These are phyloP conservation scores for Rhimphoctona megacephalus DNA, from an alignment of 2,888 invertebrate genomes.

Conservation along the genomic window DNA sequence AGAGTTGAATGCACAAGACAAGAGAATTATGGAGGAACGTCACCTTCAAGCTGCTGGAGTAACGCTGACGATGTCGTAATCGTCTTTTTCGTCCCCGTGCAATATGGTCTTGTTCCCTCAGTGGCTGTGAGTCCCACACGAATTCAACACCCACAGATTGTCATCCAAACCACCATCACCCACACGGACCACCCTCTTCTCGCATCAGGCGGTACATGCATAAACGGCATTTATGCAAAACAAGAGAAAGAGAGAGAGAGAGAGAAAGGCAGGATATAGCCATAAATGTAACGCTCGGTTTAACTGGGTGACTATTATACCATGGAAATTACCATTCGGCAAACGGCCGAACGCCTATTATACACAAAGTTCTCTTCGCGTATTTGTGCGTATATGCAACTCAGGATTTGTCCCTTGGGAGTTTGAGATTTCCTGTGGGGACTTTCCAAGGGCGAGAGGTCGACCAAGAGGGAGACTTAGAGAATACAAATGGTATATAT, in stretches of 20 bases:
- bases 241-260: conserved; percentile 48
- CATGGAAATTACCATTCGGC: conserved; percentile 69
- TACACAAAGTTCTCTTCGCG: conserved; percentile 19
- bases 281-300: conserved; percentile 74
- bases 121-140: conserved; percentile 29
- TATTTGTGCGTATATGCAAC: conserved; percentile 28
- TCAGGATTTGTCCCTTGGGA: conserved; percentile 59
- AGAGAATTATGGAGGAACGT: conserved; percentile 66
- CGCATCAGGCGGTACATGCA: conserved; percentile 72
- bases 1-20: conserved; percentile 60
- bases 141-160: conserved; percentile 60
- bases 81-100: conserved; percentile 28
- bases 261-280: conserved; percentile 63
- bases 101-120: conserved; percentile 31
- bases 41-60: conserved; percentile 42
- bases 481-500: conserved; percentile 3
- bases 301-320: conserved; percentile 75
- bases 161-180: conserved; percentile 65
- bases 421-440: conserved; percentile 60
- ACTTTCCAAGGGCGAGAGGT: conserved; percentile 16
- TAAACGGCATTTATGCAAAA: conserved; percentile 80
- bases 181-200: conserved; percentile 65
- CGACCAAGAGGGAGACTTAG: conserved; percentile 4
- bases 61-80: conserved; percentile 50
- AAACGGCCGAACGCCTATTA: conserved; percentile 68